Evolutionary conservation across 2,888 invertebrate species (phyloP), one percentile per base, ranked within the genome.

Genomic region (Drosophila imparisetae): DNA sequence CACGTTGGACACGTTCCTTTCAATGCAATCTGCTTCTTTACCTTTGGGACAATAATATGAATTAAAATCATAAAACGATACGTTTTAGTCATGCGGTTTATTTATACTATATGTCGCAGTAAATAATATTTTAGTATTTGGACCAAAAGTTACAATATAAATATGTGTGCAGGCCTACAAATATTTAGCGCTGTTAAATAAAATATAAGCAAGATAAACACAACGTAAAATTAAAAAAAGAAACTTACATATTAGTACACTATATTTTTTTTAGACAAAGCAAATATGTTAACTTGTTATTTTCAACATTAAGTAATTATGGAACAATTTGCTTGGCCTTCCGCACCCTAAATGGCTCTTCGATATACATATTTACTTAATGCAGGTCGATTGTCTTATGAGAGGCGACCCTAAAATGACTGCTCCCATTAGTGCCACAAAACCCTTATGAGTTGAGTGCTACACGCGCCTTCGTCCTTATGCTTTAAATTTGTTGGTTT

Each of bases 391-490:
- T 73, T 64, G 62, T 58, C 32, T 42, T 50, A 32, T 15, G 24
- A 21, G 66, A 8, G 15, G 7, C 36, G 48, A 54, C 59, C 45
- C 58, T 32, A 63, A 48, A 29, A 40, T 18, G 38, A 48, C 36
- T 66, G 60, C 60, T 65, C 29, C 32, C 42, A 53, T 66, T 62
- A 54, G n/a, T 29, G 24, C 13, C 15, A 27, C 42, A 52, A 45
- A 54, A 11, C 59, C 60, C 54, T 62, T 62, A 15, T 55, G 64
- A 52, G 64, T 65, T 45, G 61, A 68, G 64, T 62, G 68, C 58
- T 75, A 72, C 68, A 76, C 53, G 72, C 72, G 72, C 58, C 67
- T 62, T 53, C 49, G 21, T 38, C 36, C 60, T 42, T 66, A 42
- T 30, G 32, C 66, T 52, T 29, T 5, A 4, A 11, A 32, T 29